These are phyloP conservation scores for Polydrusus pterygomalis DNA, from an alignment of 2,888 invertebrate genomes.

Conservation along the genomic window DNA sequence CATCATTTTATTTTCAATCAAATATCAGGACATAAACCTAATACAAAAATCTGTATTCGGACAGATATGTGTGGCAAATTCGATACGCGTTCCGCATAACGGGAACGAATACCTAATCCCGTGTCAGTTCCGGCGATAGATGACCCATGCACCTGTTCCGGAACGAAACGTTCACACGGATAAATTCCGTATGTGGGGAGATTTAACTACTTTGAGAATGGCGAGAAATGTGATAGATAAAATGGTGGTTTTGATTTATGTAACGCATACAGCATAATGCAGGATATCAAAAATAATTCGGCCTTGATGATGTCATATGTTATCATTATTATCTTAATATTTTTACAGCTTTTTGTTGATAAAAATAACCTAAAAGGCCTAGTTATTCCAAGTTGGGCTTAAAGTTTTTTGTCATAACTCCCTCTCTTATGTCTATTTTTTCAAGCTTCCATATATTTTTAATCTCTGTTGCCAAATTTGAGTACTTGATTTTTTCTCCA, in stretches of 20 bases:
- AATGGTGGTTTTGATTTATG: constrained; percentile 23
- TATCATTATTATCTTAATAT: too few relatives aligned
- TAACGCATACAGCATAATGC: background rate
- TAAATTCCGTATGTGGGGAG: constrained; percentile 31
- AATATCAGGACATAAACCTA: constrained; percentile 25
- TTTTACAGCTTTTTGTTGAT: too few relatives aligned
- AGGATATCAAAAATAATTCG: too few relatives aligned
- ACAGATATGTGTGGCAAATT: constrained; percentile 27
- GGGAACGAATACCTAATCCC: constrained; percentile 45
- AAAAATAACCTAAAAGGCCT: too few relatives aligned
- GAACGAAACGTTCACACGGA: constrained; percentile 45
- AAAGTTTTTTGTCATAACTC: too few relatives aligned
- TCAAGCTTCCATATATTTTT: too few relatives aligned
- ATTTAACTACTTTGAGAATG: constrained; percentile 25
- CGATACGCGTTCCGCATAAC: constrained; percentile 28
- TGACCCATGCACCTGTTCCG: constrained; percentile 46
- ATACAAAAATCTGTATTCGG: constrained; percentile 49
- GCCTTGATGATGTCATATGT: too few relatives aligned
- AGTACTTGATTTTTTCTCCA: too few relatives aligned
- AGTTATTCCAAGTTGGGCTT: too few relatives aligned
- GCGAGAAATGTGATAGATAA: constrained; percentile 17
- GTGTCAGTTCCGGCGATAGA: constrained; percentile 45
- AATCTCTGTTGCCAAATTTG: too few relatives aligned
- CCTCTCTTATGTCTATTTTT: too few relatives aligned
- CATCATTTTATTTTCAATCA: constrained; percentile 21